Evolutionary conservation across 2,888 invertebrate species (phyloP).

Genomic region (Sipunculus nudus): DNA sequence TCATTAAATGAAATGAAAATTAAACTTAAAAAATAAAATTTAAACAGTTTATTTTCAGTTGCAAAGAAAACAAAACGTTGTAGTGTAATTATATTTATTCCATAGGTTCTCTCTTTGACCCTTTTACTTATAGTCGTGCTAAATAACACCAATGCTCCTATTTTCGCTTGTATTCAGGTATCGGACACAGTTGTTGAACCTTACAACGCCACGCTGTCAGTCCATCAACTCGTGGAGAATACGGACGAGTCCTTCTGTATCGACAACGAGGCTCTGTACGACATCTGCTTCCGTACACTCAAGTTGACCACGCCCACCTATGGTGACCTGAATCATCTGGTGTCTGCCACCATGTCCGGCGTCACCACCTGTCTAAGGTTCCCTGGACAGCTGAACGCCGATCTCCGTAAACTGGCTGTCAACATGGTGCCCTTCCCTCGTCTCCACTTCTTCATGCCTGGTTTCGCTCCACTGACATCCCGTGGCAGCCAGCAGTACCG

Average conservation of each 20-base stretch:
- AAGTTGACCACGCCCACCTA: slow-evolving; percentile 78
- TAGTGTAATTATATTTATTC: background rate
- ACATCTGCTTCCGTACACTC: slow-evolving; percentile 89
- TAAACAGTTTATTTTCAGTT: background rate
- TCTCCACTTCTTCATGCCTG: slow-evolving; percentile 89
- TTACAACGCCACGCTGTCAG: slow-evolving; percentile 83
- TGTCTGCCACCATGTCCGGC: slow-evolving; percentile 69
- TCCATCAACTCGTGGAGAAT: slow-evolving; percentile 76
- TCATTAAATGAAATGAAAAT: too few species aligned
- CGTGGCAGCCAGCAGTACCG: slow-evolving; percentile 85
- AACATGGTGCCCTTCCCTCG: slow-evolving; percentile 96
- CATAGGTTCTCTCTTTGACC: too few species aligned
- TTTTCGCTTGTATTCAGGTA: slow-evolving; percentile 71
- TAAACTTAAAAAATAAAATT: background rate
- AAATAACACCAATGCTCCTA: too few species aligned
- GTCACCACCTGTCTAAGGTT: slow-evolving; percentile 86
- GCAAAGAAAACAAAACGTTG: background rate
- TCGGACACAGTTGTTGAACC: slow-evolving; percentile 77
- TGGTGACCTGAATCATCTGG: slow-evolving; percentile 86
- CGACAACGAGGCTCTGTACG: slow-evolving; percentile 87
- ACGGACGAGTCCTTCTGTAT: slow-evolving; percentile 89
- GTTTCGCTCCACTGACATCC: slow-evolving; percentile 88
- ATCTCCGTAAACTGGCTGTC: slow-evolving; percentile 75
- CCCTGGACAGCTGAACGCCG: slow-evolving; percentile 91
- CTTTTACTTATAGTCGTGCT: too few species aligned